A percentile compares a stretch with the other conserved stretches of the same genome.
Evolutionary conservation across 2,888 invertebrate genomes (phyloP).

Genomic region (Ophion ellenae): DNA sequence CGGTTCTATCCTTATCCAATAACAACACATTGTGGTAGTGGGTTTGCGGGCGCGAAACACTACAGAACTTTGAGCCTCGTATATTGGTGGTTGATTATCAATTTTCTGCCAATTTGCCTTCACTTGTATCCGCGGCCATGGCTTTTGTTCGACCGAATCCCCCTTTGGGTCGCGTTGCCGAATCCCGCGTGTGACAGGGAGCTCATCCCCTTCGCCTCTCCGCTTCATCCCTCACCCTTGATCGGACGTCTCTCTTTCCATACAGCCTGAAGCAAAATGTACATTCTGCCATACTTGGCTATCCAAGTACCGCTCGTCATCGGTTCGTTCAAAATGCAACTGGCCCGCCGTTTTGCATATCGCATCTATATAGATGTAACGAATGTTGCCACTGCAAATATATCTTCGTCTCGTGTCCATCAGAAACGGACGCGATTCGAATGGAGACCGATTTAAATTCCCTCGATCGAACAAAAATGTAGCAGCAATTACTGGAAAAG

Average conservation of each 20-base stretch:
- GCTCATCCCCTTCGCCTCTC: slow-evolving; percentile 67
- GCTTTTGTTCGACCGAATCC: slow-evolving; percentile 82
- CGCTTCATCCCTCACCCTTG: slow-evolving; percentile 4
- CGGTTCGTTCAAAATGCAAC: slow-evolving; percentile 51
- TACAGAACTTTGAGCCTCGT: slow-evolving; percentile 71
- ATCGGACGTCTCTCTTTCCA: slow-evolving; percentile 33
- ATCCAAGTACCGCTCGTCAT: slow-evolving; percentile 30
- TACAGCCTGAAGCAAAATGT: slow-evolving; percentile 47
- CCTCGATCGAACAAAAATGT: neutral
- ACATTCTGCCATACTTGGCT: slow-evolving; percentile 28
- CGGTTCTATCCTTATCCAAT: slow-evolving; percentile 9
- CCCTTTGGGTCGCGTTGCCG: slow-evolving; percentile 80
- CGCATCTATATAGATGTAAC: slow-evolving; percentile 23
- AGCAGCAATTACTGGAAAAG: neutral
- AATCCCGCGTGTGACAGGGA: slow-evolving; percentile 65
- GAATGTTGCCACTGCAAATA: slow-evolving; percentile 10
- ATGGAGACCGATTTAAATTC: neutral
- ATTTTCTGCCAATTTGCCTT: slow-evolving; percentile 84
- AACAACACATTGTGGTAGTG: slow-evolving; percentile 3
- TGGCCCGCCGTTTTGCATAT: slow-evolving; percentile 55
- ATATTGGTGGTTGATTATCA: slow-evolving; percentile 82
- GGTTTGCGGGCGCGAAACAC: slow-evolving; percentile 38
- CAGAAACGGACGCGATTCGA: slow-evolving; percentile 2
- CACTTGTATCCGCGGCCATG: slow-evolving; percentile 80
- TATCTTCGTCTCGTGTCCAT: slow-evolving; percentile 3